Conservation (phyloP, 2,888 invertebrate genomes). For the Hipparchia sbordonii region DNA sequence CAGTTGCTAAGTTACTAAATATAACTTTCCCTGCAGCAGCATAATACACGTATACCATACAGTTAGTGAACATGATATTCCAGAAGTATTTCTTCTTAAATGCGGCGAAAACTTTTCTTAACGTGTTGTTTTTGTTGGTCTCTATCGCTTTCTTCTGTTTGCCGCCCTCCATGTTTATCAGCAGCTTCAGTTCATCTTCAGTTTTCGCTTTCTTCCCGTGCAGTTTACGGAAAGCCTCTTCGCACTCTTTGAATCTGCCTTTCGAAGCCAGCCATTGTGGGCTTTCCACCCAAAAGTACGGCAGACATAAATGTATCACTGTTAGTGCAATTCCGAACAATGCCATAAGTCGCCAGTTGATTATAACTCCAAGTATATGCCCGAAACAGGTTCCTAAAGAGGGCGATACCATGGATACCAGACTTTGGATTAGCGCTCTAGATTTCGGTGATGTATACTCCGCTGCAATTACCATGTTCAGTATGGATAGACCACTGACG, state of each 20-base stretch:
- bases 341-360: background rate
- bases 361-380: background rate
- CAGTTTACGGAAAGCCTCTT: background rate
- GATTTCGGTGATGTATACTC: background rate
- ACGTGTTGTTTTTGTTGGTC: background rate
- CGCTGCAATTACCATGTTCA: background rate
- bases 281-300: background rate
- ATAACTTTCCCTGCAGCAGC: background rate
- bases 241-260: background rate
- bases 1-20: background rate
- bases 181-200: background rate
- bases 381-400: background rate
- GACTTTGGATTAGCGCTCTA: background rate
- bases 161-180: background rate
- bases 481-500: background rate
- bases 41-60: background rate
- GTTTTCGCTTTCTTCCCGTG: background rate
- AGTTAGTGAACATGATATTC: background rate
- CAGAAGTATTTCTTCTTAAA: conserved; percentile 5
- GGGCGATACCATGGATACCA: background rate
- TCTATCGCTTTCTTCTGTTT: background rate
- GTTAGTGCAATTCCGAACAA: background rate
- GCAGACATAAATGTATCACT: background rate
- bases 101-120: background rate
- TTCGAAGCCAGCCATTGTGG: background rate